Conservation (phyloP, 1,140 invertebrate species). For the Leptinotarsa undecemlineata region DNA sequence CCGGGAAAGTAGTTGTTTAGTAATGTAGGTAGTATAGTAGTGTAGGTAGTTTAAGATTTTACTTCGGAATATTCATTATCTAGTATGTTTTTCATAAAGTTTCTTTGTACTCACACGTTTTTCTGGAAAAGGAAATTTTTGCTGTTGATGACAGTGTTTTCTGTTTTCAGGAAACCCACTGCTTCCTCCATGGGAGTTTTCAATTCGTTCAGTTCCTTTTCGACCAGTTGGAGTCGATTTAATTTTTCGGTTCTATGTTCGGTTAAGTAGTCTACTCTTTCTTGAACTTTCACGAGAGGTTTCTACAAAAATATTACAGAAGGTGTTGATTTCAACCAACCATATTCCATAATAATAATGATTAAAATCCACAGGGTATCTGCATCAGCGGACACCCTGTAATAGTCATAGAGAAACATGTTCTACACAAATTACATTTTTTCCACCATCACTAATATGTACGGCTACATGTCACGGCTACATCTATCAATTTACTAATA, state of each 20-base stretch:
- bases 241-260: slow-evolving; percentile 85
- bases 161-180: slow-evolving; percentile 76
- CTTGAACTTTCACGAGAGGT: slow-evolving; percentile 79
- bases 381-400: no score
- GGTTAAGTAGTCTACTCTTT: slow-evolving; percentile 77
- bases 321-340: no score
- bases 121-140: slow-evolving; percentile 75
- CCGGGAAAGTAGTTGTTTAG: no score
- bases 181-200: slow-evolving; percentile 87
- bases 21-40: no score
- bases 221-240: slow-evolving; percentile 84
- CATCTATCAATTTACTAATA: no score
- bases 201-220: slow-evolving; percentile 87
- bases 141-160: slow-evolving; percentile 73
- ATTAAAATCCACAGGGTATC: no score
- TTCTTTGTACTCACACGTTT: slow-evolving; percentile 61
- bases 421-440: not conserved
- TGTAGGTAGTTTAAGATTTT: no score
- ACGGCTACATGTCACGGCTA: no score
- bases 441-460: slow-evolving; percentile 10
- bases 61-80: no score
- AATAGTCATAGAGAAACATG: not conserved
- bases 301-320: slow-evolving; percentile 56
- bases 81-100: not conserved
- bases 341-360: no score